Evolutionary conservation across 2,797 vertebrate genomes (phyloP).

Genomic region (Gephyroberyx darwinii): DNA sequence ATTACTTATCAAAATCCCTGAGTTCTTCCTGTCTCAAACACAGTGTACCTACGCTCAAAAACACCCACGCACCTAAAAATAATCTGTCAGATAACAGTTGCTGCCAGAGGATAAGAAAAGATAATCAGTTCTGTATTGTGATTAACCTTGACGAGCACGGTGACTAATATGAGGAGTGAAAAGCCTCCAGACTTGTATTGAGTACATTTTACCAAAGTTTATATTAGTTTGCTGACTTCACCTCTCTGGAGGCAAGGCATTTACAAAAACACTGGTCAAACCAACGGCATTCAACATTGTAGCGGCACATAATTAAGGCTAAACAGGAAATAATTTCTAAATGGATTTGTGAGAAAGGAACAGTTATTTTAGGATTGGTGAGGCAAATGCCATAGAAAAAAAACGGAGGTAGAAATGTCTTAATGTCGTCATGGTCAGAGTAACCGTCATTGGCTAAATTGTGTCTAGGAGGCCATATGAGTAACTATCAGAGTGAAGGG

Average conservation of each 20-base stretch:
- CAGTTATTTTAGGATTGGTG: not conserved
- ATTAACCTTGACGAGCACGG: constrained; percentile 11
- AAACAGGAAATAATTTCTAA: not conserved
- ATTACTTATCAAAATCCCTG: not conserved
- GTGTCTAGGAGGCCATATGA: not conserved
- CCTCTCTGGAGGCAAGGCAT: not conserved
- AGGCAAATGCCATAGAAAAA: not conserved
- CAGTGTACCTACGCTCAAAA: not conserved
- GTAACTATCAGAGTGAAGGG: not conserved
- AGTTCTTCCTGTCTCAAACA: constrained; percentile 17
- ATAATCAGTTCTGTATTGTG: constrained; percentile 16
- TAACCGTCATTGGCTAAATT: not conserved
- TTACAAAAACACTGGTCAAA: not conserved
- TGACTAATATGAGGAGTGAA: constrained; percentile 3
- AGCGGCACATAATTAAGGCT: not conserved
- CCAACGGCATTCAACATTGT: not conserved
- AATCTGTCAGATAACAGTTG: not conserved
- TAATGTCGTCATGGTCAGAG: not conserved
- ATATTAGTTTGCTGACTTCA: not conserved
- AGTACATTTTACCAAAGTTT: not conserved
- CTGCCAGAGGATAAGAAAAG: constrained; percentile 21
- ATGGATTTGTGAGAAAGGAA: not conserved
- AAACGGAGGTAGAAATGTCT: not conserved
- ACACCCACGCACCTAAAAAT: constrained; percentile 15
- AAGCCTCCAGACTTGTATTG: not conserved